A percentile compares a stretch with the other conserved stretches of the same genome.
phyloP scores from a whole-genome alignment of 2,797 vertebrate genomes.

The Furcifer pardalis region DNA sequence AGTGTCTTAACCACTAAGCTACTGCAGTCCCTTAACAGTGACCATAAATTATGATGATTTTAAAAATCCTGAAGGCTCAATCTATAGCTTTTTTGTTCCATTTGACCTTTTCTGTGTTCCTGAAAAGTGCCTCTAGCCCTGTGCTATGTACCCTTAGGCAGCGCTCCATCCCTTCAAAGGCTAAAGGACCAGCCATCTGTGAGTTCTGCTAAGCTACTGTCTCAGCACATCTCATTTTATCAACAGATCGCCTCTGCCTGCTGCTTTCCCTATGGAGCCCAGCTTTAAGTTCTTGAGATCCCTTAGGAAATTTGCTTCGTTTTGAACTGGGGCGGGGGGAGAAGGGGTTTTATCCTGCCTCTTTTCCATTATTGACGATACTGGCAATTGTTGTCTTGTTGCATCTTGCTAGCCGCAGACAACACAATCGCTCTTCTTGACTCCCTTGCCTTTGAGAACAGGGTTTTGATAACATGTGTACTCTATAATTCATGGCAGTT shows the following conservation, averaged over 20 bases:
- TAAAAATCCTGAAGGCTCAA: neutral
- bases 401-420: constrained; percentile 54
- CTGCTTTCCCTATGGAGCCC: neutral
- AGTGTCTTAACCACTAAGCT: no score
- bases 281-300: constrained; percentile 7
- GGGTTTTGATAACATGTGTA: constrained; percentile 60
- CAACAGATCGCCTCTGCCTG: neutral
- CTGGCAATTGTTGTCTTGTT: constrained; percentile 39
- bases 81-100: no score
- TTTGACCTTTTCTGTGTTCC: neutral
- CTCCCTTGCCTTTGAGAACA: constrained; percentile 42
- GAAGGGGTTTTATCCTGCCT: neutral
- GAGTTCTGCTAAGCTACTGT: neutral
- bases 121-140: neutral
- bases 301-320: constrained; percentile 5
- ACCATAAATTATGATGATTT: no score
- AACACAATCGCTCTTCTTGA: constrained; percentile 39
- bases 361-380: constrained; percentile 28
- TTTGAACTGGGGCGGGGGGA: constrained; percentile 41
- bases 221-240: neutral
- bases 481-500: constrained; percentile 68
- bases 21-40: neutral
- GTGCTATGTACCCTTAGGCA: neutral
- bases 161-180: neutral
- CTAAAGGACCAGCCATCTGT: neutral